A percentile compares a stretch with the other conserved stretches of the same genome.
phyloP scores from a whole-genome alignment of 2,888 invertebrate species.

The Asteroscopus sphinx region DNA sequence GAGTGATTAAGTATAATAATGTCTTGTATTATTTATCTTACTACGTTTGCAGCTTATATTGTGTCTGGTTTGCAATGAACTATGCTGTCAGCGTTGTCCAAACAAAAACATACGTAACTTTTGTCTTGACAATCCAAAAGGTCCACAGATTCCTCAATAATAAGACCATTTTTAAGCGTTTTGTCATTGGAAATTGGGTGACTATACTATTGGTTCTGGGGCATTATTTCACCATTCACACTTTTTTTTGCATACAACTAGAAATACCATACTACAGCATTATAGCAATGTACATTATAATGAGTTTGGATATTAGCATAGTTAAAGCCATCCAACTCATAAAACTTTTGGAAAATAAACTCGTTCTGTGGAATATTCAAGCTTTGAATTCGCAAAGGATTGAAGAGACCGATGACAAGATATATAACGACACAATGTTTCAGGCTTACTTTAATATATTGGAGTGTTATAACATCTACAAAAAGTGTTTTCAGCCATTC shows the following conservation, averaged over 20 bases:
- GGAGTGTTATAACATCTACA: conserved; percentile 17
- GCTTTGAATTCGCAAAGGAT: background rate
- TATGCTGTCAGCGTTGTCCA: background rate
- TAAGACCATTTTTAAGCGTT: background rate
- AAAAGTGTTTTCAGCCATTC: background rate
- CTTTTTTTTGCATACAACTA: too few species aligned
- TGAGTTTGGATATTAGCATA: conserved; percentile 14
- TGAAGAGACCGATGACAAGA: background rate
- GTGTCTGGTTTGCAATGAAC: background rate
- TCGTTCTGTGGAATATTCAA: conserved; percentile 31
- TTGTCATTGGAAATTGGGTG: conserved; percentile 5
- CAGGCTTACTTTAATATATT: conserved; percentile 13
- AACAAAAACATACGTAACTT: background rate
- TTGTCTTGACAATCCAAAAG: conserved; percentile 6
- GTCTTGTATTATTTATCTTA: background rate
- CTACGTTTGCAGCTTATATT: background rate
- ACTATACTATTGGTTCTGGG: background rate
- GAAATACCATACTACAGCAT: too few species aligned
- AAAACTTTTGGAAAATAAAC: conserved; percentile 18
- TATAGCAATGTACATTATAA: background rate
- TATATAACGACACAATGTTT: conserved; percentile 11
- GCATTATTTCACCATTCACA: background rate
- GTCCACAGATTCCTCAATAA: conserved; percentile 2
- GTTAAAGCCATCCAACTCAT: conserved; percentile 20
- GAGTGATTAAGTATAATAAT: background rate